Percentiles rank a stretch among this genome's conserved stretches.
These are phyloP conservation scores for Tenualosa ilisha DNA, from an alignment of 2,797 vertebrate genomes.

Conservation along the genomic window DNA sequence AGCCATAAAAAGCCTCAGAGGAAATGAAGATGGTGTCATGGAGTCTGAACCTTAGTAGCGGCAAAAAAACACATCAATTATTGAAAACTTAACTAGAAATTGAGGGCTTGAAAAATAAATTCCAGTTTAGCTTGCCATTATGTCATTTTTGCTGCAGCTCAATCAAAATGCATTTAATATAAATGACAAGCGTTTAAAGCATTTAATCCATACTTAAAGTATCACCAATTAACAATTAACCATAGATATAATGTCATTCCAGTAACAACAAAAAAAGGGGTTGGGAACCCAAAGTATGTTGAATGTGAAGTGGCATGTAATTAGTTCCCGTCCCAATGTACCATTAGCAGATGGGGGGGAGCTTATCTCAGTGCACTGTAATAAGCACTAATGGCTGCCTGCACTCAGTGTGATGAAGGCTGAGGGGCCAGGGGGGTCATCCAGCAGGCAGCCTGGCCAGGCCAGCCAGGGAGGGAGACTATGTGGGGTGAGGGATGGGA, in stretches of 20 bases:
- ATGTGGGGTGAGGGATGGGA: background rate
- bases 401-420: slow-evolving; percentile 13
- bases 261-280: background rate
- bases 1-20: background rate
- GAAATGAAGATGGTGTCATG: no score
- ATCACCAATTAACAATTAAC: background rate
- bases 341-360: background rate
- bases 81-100: no score
- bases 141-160: background rate
- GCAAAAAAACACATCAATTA: no score
- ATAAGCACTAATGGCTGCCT: background rate
- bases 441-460: background rate
- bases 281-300: background rate
- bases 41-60: background rate
- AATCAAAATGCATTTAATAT: background rate
- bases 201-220: background rate
- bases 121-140: no score
- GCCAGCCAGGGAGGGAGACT: background rate
- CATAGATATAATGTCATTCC: background rate
- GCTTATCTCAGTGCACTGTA: background rate
- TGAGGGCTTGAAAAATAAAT: no score
- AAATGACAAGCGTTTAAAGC: background rate
- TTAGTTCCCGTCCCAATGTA: background rate
- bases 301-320: background rate
- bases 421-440: background rate